Percentiles rank a stretch among this genome's conserved stretches.
These are phyloP conservation scores for Tuberolachnus salignus DNA, from an alignment of 2,888 invertebrate genomes.

Conservation along the genomic window DNA sequence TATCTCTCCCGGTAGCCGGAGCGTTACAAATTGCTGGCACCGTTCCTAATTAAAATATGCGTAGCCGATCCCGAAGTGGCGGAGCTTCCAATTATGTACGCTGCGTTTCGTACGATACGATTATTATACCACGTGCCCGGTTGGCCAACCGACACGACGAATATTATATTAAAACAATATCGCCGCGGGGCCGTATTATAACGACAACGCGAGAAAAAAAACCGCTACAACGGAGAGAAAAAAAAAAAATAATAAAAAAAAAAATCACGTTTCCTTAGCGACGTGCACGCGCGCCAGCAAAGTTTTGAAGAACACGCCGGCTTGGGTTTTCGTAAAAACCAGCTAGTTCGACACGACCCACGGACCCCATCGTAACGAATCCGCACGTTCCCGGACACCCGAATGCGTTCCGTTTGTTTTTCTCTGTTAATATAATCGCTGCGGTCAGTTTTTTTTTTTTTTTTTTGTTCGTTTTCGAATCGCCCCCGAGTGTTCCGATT, in stretches of 20 bases:
- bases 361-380: slow-evolving; percentile 4
- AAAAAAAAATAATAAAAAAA: background rate
- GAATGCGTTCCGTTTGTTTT: too few relatives aligned
- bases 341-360: slow-evolving; percentile 25
- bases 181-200: background rate
- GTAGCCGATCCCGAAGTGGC: background rate
- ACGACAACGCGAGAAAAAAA: background rate
- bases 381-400: background rate
- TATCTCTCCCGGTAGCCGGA: background rate
- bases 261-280: slow-evolving; percentile 25
- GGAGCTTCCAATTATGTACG: background rate
- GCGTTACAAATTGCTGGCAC: slow-evolving; percentile 1
- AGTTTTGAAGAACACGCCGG: background rate
- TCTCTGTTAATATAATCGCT: too few relatives aligned
- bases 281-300: slow-evolving; percentile 17
- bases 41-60: background rate
- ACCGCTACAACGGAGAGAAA: slow-evolving; percentile 16
- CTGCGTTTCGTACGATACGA: background rate
- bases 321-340: slow-evolving; percentile 13
- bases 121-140: background rate
- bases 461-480: too few relatives aligned
- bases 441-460: background rate
- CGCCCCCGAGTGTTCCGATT: background rate
- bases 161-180: too few relatives aligned
- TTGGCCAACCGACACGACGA: background rate